Base-by-base conservation (phyloP, 2,888 invertebrate genomes). In the Ryuthela nishihirai region DNA sequence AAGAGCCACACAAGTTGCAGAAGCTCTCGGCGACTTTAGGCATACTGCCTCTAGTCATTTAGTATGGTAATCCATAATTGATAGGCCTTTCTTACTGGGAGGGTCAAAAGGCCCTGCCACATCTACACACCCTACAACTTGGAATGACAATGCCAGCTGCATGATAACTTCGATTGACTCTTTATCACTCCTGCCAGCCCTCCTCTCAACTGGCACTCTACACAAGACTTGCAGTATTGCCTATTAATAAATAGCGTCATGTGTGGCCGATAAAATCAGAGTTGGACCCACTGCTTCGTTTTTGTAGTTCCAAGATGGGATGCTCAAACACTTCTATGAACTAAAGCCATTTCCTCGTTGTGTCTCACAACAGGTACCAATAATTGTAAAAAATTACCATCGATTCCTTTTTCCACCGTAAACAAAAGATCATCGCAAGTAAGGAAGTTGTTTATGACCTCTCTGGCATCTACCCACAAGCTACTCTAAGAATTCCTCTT, bases 201-300 rank as follows among this genome's bases (percentile, higher is more conserved):
- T 20, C 34, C n/a, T 21, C 34, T 20, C 4, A 34, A 1, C 17
- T 41, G 34, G n/a, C 26, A 36, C n/a, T 24, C 15, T 5, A 15
- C 26, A 32, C 26, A 50, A 26, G n/a, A n/a, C n/a, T n/a, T n/a
- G n/a, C n/a, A n/a, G n/a, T n/a, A n/a, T n/a, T n/a, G n/a, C n/a
- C n/a, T n/a, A n/a, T 29, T 44, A 2, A 44, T 25, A 10, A 42
- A 25, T 18, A n/a, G n/a, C 20, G 15, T 41, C 9, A 50, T 17
- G 5, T 9, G 5, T 6, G 47, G 49, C 41, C 49, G 41, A 40
- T 12, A 49, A 23, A 49, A 49, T 4, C 35, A 50, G n/a, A 36
- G 35, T 15, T 50, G 26, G 5, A 43, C 26, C 4, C 42, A 5
- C 20, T 42, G 20, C 3, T 42, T 50, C 0, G 50, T 50, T 18